phyloP scores from a whole-genome alignment of 2,888 invertebrate genomes.

The Limnephilus marmoratus region DNA sequence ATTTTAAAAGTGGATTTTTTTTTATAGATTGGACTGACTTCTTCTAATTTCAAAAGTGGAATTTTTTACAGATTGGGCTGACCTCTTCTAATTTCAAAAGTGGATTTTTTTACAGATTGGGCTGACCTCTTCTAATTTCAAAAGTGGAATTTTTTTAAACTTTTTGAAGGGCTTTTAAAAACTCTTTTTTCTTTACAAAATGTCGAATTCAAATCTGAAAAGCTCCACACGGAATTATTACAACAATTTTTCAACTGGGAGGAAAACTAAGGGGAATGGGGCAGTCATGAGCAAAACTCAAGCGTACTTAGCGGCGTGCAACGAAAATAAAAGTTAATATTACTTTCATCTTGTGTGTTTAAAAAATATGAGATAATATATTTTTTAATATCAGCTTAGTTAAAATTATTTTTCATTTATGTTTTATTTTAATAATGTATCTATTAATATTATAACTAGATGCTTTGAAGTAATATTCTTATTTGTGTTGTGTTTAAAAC shows the following conservation, averaged over 20 bases:
- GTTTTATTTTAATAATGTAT: neutral
- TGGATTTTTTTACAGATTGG: neutral
- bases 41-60: too few species aligned
- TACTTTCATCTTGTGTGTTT: neutral
- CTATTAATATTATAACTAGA: neutral
- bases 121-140: neutral
- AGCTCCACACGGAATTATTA: neutral
- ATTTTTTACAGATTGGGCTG: neutral
- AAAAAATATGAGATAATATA: neutral
- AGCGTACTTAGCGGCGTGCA: slow-evolving; percentile 59
- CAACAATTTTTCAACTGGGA: slow-evolving; percentile 39
- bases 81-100: neutral
- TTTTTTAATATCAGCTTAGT: neutral
- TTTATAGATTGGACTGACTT: too few species aligned
- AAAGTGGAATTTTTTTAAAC: neutral
- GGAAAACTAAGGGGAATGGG: slow-evolving; percentile 51
- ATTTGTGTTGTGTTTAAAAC: neutral
- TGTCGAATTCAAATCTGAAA: neutral
- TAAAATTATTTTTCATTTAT: neutral
- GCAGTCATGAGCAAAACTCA: slow-evolving; percentile 54
- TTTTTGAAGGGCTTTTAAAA: neutral
- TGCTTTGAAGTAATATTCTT: neutral
- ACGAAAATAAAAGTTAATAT: slow-evolving; percentile 43
- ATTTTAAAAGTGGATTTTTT: too few species aligned
- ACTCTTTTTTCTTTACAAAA: neutral